Conservation (phyloP, 2,797 vertebrate species). For the Lates japonicus region DNA sequence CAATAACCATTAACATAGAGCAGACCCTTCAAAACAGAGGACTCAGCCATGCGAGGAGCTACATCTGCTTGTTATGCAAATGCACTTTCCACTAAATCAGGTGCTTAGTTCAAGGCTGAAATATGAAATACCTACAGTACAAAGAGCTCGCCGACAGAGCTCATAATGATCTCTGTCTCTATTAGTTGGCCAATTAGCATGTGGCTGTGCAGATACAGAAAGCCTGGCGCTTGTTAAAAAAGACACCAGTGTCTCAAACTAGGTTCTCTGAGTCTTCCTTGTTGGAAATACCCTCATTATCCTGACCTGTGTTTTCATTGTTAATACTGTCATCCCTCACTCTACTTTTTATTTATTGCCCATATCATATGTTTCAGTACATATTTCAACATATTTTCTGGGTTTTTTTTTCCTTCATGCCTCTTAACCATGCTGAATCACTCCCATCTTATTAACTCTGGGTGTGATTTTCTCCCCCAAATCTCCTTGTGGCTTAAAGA, state of each 20-base stretch:
- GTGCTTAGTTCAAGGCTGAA: slow-evolving; percentile 41
- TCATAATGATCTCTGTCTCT: slow-evolving; percentile 31
- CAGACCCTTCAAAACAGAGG: slow-evolving; percentile 28
- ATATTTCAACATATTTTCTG: slow-evolving; percentile 11
- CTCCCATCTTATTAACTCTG: slow-evolving; percentile 87
- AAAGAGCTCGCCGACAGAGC: slow-evolving; percentile 13
- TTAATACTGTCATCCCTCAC: slow-evolving; percentile 11
- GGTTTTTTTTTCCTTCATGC: slow-evolving; percentile 33
- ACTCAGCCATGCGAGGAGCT: neutral
- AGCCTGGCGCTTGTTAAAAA: slow-evolving; percentile 48
- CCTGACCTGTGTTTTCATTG: slow-evolving; percentile 38
- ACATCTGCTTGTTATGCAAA: slow-evolving; percentile 23
- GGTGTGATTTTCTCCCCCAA: slow-evolving; percentile 91
- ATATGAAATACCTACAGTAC: slow-evolving; percentile 5
- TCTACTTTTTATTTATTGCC: slow-evolving; percentile 20
- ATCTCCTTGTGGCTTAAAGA: slow-evolving; percentile 88
- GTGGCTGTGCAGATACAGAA: slow-evolving; percentile 28
- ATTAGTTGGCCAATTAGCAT: slow-evolving; percentile 41
- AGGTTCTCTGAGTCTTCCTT: slow-evolving; percentile 12
- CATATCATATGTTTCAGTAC: slow-evolving; percentile 19
- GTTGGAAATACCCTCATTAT: slow-evolving; percentile 46
- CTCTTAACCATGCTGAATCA: slow-evolving; percentile 42
- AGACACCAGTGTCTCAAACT: slow-evolving; percentile 15
- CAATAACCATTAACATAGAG: slow-evolving; percentile 66
- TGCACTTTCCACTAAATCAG: slow-evolving; percentile 26